Percentiles rank a stretch among this genome's conserved stretches.
Conservation (phyloP, 2,888 invertebrate genomes). For the Anaspis maculata region DNA sequence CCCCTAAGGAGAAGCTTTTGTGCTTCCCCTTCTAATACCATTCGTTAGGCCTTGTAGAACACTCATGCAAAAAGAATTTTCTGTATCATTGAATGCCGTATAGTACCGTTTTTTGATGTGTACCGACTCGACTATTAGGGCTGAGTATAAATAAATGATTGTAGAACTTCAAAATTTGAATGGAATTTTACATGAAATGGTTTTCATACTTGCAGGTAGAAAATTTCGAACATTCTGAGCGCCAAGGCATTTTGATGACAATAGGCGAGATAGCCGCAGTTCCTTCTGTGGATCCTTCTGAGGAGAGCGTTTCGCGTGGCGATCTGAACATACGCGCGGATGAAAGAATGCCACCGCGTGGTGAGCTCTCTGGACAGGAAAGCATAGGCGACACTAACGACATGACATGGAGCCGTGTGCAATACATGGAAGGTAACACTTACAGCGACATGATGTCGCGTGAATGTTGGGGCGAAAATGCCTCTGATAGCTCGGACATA, state of each 20-base stretch:
- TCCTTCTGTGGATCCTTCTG: slow-evolving; percentile 22
- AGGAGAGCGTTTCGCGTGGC: slow-evolving; percentile 37
- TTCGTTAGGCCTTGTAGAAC: too few species aligned
- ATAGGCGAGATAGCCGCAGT: slow-evolving; percentile 29
- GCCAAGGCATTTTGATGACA: slow-evolving; percentile 35
- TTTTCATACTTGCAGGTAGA: too few species aligned
- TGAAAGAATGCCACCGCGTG: slow-evolving; percentile 80
- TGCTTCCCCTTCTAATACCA: too few species aligned
- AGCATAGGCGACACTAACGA: slow-evolving; percentile 74
- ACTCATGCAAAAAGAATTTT: too few species aligned
- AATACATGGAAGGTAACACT: slow-evolving; percentile 48
- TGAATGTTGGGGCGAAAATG: slow-evolving; percentile 61
- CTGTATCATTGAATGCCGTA: too few species aligned
- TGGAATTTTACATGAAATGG: too few species aligned
- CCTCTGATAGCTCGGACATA: slow-evolving; percentile 58
- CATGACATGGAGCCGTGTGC: slow-evolving; percentile 67
- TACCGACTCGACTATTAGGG: too few species aligned
- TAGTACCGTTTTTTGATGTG: too few species aligned
- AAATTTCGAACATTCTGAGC: slow-evolving; percentile 32
- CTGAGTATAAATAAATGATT: too few species aligned
- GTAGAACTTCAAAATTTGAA: too few species aligned
- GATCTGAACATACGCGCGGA: slow-evolving; percentile 76
- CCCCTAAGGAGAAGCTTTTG: too few species aligned
- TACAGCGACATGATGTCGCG: slow-evolving; percentile 57
- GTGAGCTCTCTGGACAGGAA: slow-evolving; percentile 80